Base-by-base conservation (phyloP, 2,797 vertebrate species). In the Ficedula albicollis region DNA sequence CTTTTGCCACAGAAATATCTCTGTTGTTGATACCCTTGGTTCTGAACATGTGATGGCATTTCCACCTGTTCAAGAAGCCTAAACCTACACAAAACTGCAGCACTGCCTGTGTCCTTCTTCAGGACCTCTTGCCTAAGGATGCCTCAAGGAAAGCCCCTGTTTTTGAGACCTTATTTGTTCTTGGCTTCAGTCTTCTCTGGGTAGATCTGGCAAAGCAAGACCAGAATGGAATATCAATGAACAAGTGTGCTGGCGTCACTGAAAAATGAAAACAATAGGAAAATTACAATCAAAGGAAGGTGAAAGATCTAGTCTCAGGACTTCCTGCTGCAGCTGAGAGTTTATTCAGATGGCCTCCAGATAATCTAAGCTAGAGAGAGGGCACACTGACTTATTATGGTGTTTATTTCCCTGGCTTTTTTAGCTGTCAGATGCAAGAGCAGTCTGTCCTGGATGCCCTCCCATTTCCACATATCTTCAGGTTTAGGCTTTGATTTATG, bases 281-380 rank as follows among this genome's bases (percentile, higher is more conserved):
- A 87, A 89, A 93, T 96, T 95, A 98, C 98, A 98, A 97, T 98
- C 90, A 92, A 90, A 98, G 98, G 98, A 98, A 98, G 97, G 97
- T 97, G 97, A 97, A 97, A 97, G 96, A 98, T 97, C 97, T 97
- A 95, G 96, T 98, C 94, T 88, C 97, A 96, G 94, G 19, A 80
- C 87, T 98, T 98, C 98, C 98, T 98, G 96, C 95, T 94, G 93
- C 78, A 96, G 59, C 44, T 78, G 67, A 84, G 89, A 94, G 93
- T 95, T 97, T 97, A 94, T 97, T 96, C 97, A 97, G 97, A 97
- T 95, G 97, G 95, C 84, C 95, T 83, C 58, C 83, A 74, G 95
- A 96, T 95, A 90, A 96, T 72, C 55, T 46, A n/a, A 95, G 74
- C 77, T 25, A 96, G 26, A 90, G 36, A 90, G 76, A 73, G 64